Evolutionary conservation across 2,888 invertebrate genomes (phyloP).

Genomic region (Ectropis crepuscularia): DNA sequence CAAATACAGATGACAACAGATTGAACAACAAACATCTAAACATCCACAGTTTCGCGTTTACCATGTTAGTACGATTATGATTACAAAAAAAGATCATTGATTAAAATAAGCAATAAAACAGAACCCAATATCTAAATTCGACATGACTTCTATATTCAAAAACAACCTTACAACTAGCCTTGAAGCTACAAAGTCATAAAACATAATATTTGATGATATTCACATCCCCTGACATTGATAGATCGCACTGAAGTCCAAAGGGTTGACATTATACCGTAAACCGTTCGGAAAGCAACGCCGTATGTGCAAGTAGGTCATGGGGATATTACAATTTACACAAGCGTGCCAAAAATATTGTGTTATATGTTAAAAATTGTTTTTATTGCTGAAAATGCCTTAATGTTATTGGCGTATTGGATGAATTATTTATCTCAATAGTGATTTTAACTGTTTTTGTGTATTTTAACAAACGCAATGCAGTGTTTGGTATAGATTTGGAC

Average conservation of each 20-base stretch:
- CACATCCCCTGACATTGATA: constrained; percentile 39
- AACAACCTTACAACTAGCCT: not conserved
- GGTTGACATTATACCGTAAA: constrained; percentile 37
- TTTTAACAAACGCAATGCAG: no score
- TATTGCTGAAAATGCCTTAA: not conserved
- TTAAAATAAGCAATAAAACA: no score
- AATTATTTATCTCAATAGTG: no score
- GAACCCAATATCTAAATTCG: no score
- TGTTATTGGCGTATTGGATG: not conserved
- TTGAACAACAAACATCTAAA: no score
- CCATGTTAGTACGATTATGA: no score
- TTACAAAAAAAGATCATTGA: no score
- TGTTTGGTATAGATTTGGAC: no score
- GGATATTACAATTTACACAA: constrained; percentile 19
- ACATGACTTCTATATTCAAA: no score
- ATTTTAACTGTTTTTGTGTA: no score
- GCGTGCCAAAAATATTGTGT: constrained; percentile 9
- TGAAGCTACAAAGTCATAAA: constrained; percentile 14
- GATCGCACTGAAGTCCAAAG: constrained; percentile 35
- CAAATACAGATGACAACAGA: no score
- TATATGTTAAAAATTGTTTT: not conserved
- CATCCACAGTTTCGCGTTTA: no score
- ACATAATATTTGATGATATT: constrained; percentile 37
- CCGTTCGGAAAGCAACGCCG: constrained; percentile 27
- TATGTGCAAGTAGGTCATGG: constrained; percentile 36